Evolutionary conservation across 2,888 invertebrate genomes (phyloP), one percentile per base, ranked within the genome.

Genomic region (Neria commutata): DNA sequence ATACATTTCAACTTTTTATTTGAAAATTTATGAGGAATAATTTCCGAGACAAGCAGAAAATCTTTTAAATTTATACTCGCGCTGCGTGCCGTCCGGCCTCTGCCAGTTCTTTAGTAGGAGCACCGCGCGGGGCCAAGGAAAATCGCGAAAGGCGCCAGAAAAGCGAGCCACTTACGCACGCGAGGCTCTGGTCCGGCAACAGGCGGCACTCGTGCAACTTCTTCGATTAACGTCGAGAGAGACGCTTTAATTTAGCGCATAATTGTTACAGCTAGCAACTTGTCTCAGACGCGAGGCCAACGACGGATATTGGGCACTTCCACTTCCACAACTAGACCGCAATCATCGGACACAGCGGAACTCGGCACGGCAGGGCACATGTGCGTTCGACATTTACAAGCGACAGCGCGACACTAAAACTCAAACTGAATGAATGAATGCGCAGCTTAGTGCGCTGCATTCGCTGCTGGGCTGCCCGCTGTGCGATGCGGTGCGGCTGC

Each of bases 381-480:
- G n/a, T n/a, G n/a, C n/a, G n/a, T 21, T 16, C 66, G 73, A 67
- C 70, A 75, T 74, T 73, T 71, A 71, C 75, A 74, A 71, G 67
- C 77, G 72, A 75, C 75, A 68, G 77, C 76, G 71, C 77, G 77
- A 76, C 73, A 74, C 76, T 67, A 74, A 76, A 76, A 72, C 67
- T 69, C 72, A 71, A 37, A 37, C n/a, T n/a, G n/a, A n/a, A n/a
- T n/a, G n/a, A n/a, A n/a, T n/a, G n/a, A n/a, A n/a, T n/a, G n/a
- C 37, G 42, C 21, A 19, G 37, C n/a, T n/a, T 37, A n/a, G n/a
- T n/a, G n/a, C n/a, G n/a, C n/a, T n/a, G n/a, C n/a, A 11, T 26
- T 62, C 34, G 25, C 56, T 58, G 49, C 60, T 65, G 63, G 53
- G 54, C 63, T 34, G 24, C 37, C 23, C 21, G 40, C 25, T 47